phyloP scores from a whole-genome alignment of 2,888 invertebrate species.

The Ornithoptera alexandrae region DNA sequence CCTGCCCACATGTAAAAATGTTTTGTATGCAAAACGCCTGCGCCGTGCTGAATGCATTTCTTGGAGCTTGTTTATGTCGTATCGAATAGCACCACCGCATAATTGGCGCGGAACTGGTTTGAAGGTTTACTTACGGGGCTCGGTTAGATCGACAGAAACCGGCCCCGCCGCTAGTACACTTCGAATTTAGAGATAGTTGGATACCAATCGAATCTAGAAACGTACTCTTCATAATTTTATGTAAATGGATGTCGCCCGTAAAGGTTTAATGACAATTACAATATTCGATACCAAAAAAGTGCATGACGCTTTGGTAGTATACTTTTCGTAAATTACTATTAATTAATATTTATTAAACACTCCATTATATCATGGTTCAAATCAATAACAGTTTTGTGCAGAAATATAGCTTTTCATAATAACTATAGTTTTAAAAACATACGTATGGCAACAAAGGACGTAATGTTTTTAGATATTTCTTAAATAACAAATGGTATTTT shows the following conservation, averaged over 20 bases:
- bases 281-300: constrained; percentile 10
- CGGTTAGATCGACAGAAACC: constrained; percentile 47
- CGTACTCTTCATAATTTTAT: constrained; percentile 25
- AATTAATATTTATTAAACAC: neutral
- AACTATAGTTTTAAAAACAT: no score
- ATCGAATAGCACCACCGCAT: constrained; percentile 48
- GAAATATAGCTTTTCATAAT: no score
- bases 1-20: constrained; percentile 32
- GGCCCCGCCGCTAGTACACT: constrained; percentile 47
- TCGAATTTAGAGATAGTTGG: constrained; percentile 55
- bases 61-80: constrained; percentile 49
- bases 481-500: no score
- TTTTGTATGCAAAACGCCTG: constrained; percentile 34
- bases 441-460: no score
- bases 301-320: neutral
- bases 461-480: no score
- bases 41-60: constrained; percentile 47
- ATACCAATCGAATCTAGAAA: constrained; percentile 36
- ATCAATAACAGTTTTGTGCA: neutral
- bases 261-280: constrained; percentile 17
- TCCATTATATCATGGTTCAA: neutral
- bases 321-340: neutral
- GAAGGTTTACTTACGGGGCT: constrained; percentile 32
- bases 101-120: constrained; percentile 52
- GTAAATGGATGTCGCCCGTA: constrained; percentile 23